Evolutionary conservation across 64 coral and sea anemone genomes (phyloP), one percentile per base, ranked within the genome.

Genomic region (Catalaphyllia jardinei): DNA sequence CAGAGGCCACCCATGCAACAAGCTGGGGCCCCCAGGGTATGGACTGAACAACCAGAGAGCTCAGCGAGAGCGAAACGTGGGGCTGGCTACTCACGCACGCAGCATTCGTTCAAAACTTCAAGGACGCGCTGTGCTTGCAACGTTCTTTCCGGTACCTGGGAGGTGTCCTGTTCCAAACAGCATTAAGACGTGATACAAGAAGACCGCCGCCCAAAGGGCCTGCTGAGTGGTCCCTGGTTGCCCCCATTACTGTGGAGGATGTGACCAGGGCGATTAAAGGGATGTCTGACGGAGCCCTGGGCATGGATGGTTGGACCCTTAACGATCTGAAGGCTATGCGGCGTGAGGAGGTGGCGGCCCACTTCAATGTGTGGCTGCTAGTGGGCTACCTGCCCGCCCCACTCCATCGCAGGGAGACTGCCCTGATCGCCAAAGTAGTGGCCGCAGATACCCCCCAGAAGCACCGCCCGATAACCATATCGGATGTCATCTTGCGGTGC

Each of bases 311-410:
- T 1, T 0, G 78, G 52, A 59, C 22, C 14, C 49, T 80, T 15
- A 4, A 80, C 3, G 78, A 80, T 17, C 28, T 83, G 1, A 62
- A 22, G 8, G 4, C 19, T 4, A 31, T 64, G 0, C 57, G 1
- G 2, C 9, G 7, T 83, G 50, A 83, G 13, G 27, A 83, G 28
- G 25, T 63, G 0, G 39, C 27, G 3, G 78, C 78, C 14, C 78
- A 80, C 6, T 80, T 52, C 20, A 80, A 80, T 52, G 3, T 51
- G 20, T 80, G 78, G 52, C 78, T 80, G 5, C 49, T 80, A 16
- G 49, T 50, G 24, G 52, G 78, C 13, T 80, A 80, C 19, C 78
- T 10, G 42, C 78, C 17, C 19, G 18, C 1, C 3, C 20, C 78
- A 0, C 60, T 83, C 6, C 8, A 59, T 3, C 57, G 51, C 15